phyloP scores from a whole-genome alignment of 2,113 vertebrate species.

The Oncorhynchus kisutch region DNA sequence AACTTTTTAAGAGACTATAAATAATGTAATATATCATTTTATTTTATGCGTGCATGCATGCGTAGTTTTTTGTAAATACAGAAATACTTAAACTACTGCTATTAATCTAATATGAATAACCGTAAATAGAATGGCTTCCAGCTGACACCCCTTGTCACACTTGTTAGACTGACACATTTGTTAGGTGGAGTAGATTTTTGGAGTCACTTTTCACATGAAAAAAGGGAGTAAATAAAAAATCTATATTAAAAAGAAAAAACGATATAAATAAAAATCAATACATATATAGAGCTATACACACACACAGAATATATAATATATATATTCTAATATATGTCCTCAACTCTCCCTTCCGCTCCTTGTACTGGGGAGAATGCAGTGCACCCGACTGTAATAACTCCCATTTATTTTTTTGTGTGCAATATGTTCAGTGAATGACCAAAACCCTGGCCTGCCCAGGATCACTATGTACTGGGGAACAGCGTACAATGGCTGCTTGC shows the following conservation, averaged over 20 bases:
- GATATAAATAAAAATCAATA: slow-evolving; percentile 64
- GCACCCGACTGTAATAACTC: slow-evolving; percentile 65
- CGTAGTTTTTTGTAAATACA: slow-evolving; percentile 94
- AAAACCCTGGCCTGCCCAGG: slow-evolving; percentile 79
- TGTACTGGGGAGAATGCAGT: slow-evolving; percentile 62
- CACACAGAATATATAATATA: too few relatives aligned
- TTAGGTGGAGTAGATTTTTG: slow-evolving; percentile 80
- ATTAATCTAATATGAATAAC: slow-evolving; percentile 81
- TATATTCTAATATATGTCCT: slow-evolving; percentile 25
- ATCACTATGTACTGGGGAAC: slow-evolving; percentile 50
- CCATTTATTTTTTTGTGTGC: slow-evolving; percentile 73
- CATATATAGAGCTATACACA: slow-evolving; percentile 52
- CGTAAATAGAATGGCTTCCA: slow-evolving; percentile 94
- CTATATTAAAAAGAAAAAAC: slow-evolving; percentile 60
- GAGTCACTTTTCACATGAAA: slow-evolving; percentile 82
- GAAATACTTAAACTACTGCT: slow-evolving; percentile 78
- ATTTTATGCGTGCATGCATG: slow-evolving; percentile 88
- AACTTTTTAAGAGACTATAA: slow-evolving; percentile 96
- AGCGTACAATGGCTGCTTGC: slow-evolving; percentile 71
- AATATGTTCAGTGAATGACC: slow-evolving; percentile 83
- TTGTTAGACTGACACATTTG: slow-evolving; percentile 74
- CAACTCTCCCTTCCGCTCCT: slow-evolving; percentile 64
- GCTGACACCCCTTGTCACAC: slow-evolving; percentile 87
- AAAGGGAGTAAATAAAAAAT: slow-evolving; percentile 68
- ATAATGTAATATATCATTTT: slow-evolving; percentile 99